Evolutionary conservation across 1,140 invertebrate species (phyloP).

Genomic region (Bombyx mori): DNA sequence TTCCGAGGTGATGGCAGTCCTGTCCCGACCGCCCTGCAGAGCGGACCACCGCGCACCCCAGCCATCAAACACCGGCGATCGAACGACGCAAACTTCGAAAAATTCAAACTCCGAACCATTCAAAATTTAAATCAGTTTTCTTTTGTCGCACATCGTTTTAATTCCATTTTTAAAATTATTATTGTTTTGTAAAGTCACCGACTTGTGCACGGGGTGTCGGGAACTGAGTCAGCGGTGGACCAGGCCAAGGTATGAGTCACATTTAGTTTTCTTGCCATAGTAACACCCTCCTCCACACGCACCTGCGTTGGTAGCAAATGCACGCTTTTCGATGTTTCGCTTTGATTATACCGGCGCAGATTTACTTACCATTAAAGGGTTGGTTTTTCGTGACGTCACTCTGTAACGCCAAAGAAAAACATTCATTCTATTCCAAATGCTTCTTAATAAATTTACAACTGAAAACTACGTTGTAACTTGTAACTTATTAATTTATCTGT

Average conservation of each 20-base stretch:
- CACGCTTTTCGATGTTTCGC: background rate
- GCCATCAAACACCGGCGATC: constrained; percentile 21
- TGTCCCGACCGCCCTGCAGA: constrained; percentile 45
- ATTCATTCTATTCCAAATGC: no score
- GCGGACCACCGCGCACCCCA: constrained; percentile 62
- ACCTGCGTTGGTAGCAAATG: constrained; percentile 20
- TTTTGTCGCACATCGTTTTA: constrained; percentile 1
- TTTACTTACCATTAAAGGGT: no score
- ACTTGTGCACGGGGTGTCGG: constrained; percentile 44
- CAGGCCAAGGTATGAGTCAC: constrained; percentile 55
- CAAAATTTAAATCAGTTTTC: background rate
- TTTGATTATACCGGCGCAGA: no score
- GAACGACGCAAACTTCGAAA: constrained; percentile 15
- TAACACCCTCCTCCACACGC: constrained; percentile 44
- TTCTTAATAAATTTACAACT: no score
- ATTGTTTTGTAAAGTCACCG: constrained; percentile 11
- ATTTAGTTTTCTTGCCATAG: constrained; percentile 52
- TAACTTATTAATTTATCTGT: no score
- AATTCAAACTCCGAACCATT: no score
- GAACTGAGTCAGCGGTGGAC: constrained; percentile 51
- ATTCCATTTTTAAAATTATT: constrained; percentile 12
- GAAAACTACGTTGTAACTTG: no score
- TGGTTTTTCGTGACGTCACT: no score
- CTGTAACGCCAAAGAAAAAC: no score
- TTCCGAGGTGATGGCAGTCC: constrained; percentile 36